Evolutionary conservation across 2,113 vertebrate genomes (phyloP).

Genomic region (Polyodon spathula): DNA sequence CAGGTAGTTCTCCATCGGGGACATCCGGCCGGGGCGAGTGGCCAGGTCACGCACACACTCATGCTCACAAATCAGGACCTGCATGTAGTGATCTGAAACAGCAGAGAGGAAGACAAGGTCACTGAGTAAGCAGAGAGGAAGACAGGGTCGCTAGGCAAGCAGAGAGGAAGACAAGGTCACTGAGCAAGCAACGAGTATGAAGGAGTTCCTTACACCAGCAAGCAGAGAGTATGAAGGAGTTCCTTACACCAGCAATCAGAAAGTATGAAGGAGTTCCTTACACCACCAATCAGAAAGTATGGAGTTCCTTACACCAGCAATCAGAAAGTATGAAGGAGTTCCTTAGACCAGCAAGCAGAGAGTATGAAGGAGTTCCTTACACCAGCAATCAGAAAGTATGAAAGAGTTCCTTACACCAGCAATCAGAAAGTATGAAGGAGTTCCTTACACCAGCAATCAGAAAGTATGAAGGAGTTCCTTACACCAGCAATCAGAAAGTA

Average conservation of each 20-base stretch:
- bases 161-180: neutral
- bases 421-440: neutral
- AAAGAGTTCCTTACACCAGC: neutral
- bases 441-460: too few species aligned
- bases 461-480: too few species aligned
- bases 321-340: too few species aligned
- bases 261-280: too few species aligned
- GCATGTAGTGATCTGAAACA: conserved; percentile 82
- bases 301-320: too few species aligned
- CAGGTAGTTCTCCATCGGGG: conserved; percentile 87
- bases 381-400: too few species aligned
- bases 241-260: too few species aligned
- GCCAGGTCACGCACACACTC: conserved; percentile 86
- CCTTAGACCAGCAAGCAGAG: neutral
- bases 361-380: neutral
- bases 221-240: neutral
- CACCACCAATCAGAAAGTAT: neutral
- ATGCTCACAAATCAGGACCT: conserved; percentile 82
- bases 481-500: neutral
- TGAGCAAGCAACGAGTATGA: too few species aligned
- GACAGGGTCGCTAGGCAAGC: neutral
- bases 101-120: conserved; percentile 8
- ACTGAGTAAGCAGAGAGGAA: too few species aligned
- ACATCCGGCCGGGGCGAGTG: conserved; percentile 80
- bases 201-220: neutral